These are phyloP conservation scores for Lasioglossum leucozonium DNA, from an alignment of 2,888 invertebrate species.

Conservation along the genomic window DNA sequence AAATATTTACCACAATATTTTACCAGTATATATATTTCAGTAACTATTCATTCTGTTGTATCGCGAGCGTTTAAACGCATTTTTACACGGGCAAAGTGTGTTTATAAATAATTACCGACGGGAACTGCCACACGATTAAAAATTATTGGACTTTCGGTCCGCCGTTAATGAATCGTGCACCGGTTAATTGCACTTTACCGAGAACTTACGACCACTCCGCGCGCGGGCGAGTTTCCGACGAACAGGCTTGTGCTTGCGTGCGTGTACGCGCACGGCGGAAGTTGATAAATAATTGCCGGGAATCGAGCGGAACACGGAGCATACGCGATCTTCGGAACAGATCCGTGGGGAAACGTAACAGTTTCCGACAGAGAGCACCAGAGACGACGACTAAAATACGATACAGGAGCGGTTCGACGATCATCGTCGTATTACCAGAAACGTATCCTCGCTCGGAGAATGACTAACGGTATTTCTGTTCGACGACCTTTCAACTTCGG, in stretches of 20 bases:
- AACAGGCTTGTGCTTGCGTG: neutral
- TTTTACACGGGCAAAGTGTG: neutral
- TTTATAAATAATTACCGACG: neutral
- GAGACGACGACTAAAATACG: constrained; percentile 21
- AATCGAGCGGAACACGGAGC: constrained; percentile 61
- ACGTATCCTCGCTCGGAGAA: neutral
- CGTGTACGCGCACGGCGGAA: constrained; percentile 13
- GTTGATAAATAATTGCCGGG: constrained; percentile 64
- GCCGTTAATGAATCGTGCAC: neutral
- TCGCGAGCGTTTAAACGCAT: neutral
- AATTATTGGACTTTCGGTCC: neutral
- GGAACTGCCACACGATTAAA: neutral
- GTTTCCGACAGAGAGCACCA: constrained; percentile 17
- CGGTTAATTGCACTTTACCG: constrained; percentile 4
- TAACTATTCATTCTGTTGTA: neutral
- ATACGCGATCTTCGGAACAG: constrained; percentile 44
- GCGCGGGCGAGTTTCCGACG: constrained; percentile 32
- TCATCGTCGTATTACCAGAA: neutral
- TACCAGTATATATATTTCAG: too few species aligned
- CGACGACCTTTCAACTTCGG: too few species aligned
- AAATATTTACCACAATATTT: too few species aligned
- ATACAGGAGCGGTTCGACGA: neutral
- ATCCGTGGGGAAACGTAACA: constrained; percentile 27
- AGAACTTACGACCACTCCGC: constrained; percentile 13
- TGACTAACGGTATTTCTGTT: too few species aligned